Conservation (phyloP, 2,888 invertebrate genomes). For the Periphyllus acericola region DNA sequence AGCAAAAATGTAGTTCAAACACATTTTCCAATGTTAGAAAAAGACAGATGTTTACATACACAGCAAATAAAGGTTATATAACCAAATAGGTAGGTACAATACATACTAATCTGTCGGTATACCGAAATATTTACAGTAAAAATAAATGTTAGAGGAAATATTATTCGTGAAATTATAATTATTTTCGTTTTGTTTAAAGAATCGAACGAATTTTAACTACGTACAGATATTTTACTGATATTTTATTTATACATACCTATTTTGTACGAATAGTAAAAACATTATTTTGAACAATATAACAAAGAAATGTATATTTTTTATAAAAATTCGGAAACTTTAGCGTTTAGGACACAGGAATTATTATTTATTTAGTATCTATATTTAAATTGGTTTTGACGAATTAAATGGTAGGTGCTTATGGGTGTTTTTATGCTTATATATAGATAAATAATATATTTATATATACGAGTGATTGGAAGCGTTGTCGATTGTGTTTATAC, state of each 20-base stretch:
- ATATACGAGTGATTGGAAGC: background rate
- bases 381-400: background rate
- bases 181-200: background rate
- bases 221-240: background rate
- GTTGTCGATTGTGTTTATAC: constrained; percentile 3
- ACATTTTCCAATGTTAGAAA: constrained; percentile 34
- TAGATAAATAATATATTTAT: background rate
- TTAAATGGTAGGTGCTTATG: background rate
- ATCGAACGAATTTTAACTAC: background rate
- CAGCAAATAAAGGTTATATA: constrained; percentile 33
- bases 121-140: background rate
- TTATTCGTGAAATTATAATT: background rate
- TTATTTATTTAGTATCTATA: too few relatives aligned
- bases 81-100: background rate
- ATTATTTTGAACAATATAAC: too few relatives aligned
- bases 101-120: background rate
- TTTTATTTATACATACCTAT: too few relatives aligned
- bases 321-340: too few relatives aligned
- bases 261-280: too few relatives aligned
- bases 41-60: constrained; percentile 42
- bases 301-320: too few relatives aligned
- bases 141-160: background rate
- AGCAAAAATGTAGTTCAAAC: constrained; percentile 37
- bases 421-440: background rate
- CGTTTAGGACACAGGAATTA: too few relatives aligned